Evolutionary conservation across 2,797 vertebrate species (phyloP).

Genomic region (Ibycter americanus): DNA sequence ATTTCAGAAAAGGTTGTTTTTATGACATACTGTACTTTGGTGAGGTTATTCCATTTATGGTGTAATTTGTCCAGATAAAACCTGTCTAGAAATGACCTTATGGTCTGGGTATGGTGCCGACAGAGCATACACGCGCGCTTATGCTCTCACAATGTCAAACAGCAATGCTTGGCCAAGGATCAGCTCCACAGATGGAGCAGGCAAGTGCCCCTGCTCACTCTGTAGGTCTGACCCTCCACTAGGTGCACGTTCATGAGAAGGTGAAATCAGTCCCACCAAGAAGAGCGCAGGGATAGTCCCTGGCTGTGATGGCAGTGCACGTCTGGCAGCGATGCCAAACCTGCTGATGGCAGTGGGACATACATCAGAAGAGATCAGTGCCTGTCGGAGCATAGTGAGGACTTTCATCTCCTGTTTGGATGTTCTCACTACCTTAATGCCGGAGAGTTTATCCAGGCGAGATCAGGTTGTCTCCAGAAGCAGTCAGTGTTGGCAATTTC

Average conservation of each 20-base stretch:
- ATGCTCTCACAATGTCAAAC: not conserved
- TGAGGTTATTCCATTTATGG: not conserved
- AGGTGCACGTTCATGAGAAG: fast-evolving
- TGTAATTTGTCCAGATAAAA: constrained; percentile 39
- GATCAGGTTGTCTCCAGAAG: not conserved
- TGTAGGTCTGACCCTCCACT: not conserved
- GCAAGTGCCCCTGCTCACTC: not conserved
- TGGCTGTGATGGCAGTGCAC: not conserved
- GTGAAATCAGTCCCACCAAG: not conserved
- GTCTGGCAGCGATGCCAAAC: not conserved
- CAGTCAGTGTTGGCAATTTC: not conserved
- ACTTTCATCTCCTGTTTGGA: not conserved
- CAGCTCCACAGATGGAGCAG: not conserved
- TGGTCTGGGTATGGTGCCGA: constrained; percentile 61
- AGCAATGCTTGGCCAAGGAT: not conserved
- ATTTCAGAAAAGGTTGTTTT: not conserved
- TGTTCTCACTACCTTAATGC: not conserved
- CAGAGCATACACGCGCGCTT: not conserved
- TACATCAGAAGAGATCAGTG: not conserved
- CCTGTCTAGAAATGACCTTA: constrained; percentile 63
- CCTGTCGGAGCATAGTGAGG: not conserved
- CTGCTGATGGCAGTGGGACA: fast-evolving
- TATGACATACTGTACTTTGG: not conserved
- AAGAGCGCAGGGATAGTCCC: not conserved
- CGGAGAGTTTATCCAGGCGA: not conserved